Evolutionary conservation across 92 coral and sea anemone species (phyloP).

Genomic region (Hydrozoanthus gracilis): DNA sequence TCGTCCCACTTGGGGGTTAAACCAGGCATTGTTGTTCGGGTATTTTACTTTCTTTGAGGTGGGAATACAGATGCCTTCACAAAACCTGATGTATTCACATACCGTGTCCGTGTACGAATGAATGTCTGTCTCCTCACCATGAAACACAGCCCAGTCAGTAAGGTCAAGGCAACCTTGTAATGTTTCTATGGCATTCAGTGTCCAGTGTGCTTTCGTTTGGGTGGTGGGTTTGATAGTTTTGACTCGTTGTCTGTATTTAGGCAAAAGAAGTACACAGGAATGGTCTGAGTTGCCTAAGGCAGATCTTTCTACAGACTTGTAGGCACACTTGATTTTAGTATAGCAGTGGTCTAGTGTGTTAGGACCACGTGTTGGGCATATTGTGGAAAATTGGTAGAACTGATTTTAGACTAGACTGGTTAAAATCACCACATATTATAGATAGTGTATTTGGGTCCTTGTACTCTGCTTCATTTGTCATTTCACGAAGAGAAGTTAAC

Average conservation of each 20-base stretch:
- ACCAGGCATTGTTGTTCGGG: not conserved
- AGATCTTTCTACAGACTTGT: not conserved
- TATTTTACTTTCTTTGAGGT: not conserved
- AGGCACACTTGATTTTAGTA: not conserved
- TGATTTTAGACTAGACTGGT: not conserved
- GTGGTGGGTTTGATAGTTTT: not conserved
- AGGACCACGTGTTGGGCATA: not conserved
- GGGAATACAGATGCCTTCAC: not conserved
- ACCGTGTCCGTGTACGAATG: not conserved
- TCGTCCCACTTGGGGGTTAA: not conserved
- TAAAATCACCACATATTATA: not conserved
- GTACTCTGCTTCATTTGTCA: slow-evolving; percentile 8
- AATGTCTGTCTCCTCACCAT: not conserved
- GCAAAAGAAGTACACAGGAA: not conserved
- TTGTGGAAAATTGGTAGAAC: not conserved
- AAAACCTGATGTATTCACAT: not conserved
- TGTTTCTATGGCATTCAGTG: not conserved
- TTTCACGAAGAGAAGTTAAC: slow-evolving; percentile 18
- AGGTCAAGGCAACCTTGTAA: not conserved
- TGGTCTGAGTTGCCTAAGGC: not conserved
- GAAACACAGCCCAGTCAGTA: not conserved
- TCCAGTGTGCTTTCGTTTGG: not conserved
- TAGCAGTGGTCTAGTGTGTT: not conserved
- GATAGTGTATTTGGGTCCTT: slow-evolving; percentile 18
- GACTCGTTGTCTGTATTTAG: not conserved